Conservation (phyloP, 2,797 vertebrate genomes). For the Tympanoctomys barrerae region DNA sequence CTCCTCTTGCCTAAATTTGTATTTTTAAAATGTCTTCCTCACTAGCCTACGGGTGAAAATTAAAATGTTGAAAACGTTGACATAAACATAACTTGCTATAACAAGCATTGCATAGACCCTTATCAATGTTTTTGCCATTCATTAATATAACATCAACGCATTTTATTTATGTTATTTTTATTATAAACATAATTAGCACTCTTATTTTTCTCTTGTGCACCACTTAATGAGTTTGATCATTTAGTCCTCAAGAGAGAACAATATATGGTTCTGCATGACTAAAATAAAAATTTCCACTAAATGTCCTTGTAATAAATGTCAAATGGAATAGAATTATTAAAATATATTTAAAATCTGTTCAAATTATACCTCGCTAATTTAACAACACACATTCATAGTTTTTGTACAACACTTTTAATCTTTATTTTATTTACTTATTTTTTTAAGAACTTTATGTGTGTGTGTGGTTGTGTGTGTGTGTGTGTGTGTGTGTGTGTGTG, state of each 20-base stretch:
- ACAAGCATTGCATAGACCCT: background rate
- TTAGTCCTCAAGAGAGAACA: constrained; percentile 6
- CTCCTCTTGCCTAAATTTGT: constrained; percentile 10
- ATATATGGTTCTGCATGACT: background rate
- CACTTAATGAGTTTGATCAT: constrained; percentile 48
- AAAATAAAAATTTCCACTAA: constrained; percentile 27
- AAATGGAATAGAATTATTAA: background rate
- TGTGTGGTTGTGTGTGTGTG: too few species aligned
- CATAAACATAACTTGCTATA: constrained; percentile 36
- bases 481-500: too few species aligned
- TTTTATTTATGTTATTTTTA: constrained; percentile 58
- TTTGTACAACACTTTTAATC: background rate
- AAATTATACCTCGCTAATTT: constrained; percentile 1
- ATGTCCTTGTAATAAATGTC: background rate
- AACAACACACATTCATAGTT: background rate
- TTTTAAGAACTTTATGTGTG: too few species aligned
- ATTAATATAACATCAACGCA: constrained; percentile 34
- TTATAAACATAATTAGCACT: constrained; percentile 72
- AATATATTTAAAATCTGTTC: constrained; percentile 41
- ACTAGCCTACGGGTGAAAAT: constrained; percentile 64
- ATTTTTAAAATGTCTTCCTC: constrained; percentile 47
- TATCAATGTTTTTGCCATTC: constrained; percentile 32
- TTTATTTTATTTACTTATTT: too few species aligned
- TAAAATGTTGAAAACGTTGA: constrained; percentile 53
- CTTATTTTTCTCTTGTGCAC: constrained; percentile 3